A percentile compares a stretch with the other conserved stretches of the same genome.
Evolutionary conservation across 2,113 vertebrate genomes (phyloP).

Genomic region (Pholis gunnellus): DNA sequence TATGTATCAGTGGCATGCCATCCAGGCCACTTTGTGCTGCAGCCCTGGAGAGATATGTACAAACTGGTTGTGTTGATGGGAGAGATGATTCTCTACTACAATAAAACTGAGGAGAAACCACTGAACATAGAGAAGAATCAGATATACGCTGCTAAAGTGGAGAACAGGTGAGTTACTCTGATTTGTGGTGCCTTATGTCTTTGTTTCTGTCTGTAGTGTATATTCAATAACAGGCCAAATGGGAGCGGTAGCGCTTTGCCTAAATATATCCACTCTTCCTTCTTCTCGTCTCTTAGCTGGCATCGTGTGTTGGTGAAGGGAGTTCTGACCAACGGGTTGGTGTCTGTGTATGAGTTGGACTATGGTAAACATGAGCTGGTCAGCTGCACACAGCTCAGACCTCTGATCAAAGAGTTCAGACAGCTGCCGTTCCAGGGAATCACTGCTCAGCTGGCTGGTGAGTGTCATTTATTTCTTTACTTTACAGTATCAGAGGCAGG

Average conservation of each 20-base stretch:
- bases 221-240: not conserved
- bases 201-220: not conserved
- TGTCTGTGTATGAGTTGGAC: constrained; percentile 95
- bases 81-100: constrained; percentile 97
- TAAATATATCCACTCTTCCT: not conserved
- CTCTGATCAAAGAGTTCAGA: constrained; percentile 88
- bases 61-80: constrained; percentile 95
- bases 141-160: constrained; percentile 95
- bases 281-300: constrained; percentile 85
- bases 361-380: constrained; percentile 96
- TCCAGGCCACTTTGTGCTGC: constrained; percentile 95
- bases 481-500: not conserved
- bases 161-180: constrained; percentile 90
- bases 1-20: constrained; percentile 96
- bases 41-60: constrained; percentile 96
- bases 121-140: constrained; percentile 88
- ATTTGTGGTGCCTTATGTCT: not conserved
- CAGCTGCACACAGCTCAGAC: constrained; percentile 86
- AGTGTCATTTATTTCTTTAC: constrained; percentile 9
- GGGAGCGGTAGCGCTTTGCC: not conserved
- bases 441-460: constrained; percentile 95
- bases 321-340: constrained; percentile 90
- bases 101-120: constrained; percentile 86
- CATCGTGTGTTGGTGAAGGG: constrained; percentile 94
- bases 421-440: constrained; percentile 95